Percentiles rank a stretch among this genome's conserved stretches.
These are phyloP conservation scores for Aspidiotus destructor DNA, from an alignment of 2,888 invertebrate species.

Conservation along the genomic window DNA sequence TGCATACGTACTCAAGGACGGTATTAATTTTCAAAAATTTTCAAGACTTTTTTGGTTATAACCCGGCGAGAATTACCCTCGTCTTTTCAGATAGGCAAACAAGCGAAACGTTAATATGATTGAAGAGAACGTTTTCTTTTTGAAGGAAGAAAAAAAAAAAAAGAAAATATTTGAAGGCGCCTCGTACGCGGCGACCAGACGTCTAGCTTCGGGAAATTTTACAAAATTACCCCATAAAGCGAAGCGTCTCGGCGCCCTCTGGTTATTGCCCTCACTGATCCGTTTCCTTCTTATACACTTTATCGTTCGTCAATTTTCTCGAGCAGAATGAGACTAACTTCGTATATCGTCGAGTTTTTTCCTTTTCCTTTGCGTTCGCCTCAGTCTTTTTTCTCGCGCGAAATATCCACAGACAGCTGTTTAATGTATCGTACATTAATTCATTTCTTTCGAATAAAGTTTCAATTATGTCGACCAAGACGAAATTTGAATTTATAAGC, in stretches of 20 bases:
- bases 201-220: constrained; percentile 29
- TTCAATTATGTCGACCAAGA: background rate
- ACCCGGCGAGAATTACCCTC: background rate
- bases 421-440: constrained; percentile 4
- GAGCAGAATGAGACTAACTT: constrained; percentile 1
- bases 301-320: constrained; percentile 4
- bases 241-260: constrained; percentile 30
- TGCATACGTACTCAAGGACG: background rate
- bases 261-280: constrained; percentile 25
- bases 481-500: too few species aligned
- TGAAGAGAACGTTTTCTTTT: constrained; percentile 7
- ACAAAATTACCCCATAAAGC: constrained; percentile 29
- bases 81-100: constrained; percentile 18
- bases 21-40: background rate
- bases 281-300: constrained; percentile 1
- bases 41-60: background rate
- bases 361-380: background rate
- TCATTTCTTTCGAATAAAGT: constrained; percentile 2
- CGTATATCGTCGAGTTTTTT: background rate
- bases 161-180: constrained; percentile 24
- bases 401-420: background rate
- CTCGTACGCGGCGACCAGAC: constrained; percentile 28
- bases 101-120: constrained; percentile 28
- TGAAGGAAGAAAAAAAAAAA: background rate
- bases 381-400: background rate